Base-by-base conservation (phyloP, 1,140 invertebrate genomes). In the Zaprionus ornatus region DNA sequence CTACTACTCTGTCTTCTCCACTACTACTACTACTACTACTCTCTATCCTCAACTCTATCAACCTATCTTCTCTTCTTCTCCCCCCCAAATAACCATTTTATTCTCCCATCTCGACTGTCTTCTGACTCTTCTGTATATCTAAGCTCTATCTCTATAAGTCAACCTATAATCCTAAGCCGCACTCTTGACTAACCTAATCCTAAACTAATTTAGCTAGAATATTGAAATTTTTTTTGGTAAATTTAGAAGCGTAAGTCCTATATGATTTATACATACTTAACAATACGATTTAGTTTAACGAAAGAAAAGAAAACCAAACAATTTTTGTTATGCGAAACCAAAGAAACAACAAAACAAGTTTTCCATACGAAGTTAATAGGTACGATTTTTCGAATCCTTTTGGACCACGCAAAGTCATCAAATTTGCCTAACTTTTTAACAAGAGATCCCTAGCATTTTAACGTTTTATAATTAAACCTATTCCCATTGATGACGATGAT, bases 151-250 rank as follows among this genome's bases (percentile, higher is more conserved):
- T 42, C 15, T 71, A 63, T 86, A 86, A 85, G 82, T 48, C 25
- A 62, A 50, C 2, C 40, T 45, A 29, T 81, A 79, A 52, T n/a
- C 3, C 62, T 85, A 85, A 80, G 66, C 17, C 29, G 75, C 82
- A 79, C 82, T 48, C 17, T 37, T 32, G 23, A 32, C 54, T 42
- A 57, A 17, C 87, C 19, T 75, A 64, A 71, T 61, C 54, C 50
- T 75, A 77, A 74, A 77, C 78, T 85, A 86, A 76, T 73, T 85
- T 90, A 90, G 85, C 79, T 90, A 90, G 85, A 82, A 90, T 90
- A 90, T 90, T 79, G 69, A 85, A 90, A 90, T 90, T 90, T 73
- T 90, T 90, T 90, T 82, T 73, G 62, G 56, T 79, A 85, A 65
- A 45, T 17, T 57, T 78, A 19, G 72, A 68, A 75, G 59, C 56